Conservation (phyloP, 1,140 invertebrate genomes). For the Heliconius hermathena region DNA sequence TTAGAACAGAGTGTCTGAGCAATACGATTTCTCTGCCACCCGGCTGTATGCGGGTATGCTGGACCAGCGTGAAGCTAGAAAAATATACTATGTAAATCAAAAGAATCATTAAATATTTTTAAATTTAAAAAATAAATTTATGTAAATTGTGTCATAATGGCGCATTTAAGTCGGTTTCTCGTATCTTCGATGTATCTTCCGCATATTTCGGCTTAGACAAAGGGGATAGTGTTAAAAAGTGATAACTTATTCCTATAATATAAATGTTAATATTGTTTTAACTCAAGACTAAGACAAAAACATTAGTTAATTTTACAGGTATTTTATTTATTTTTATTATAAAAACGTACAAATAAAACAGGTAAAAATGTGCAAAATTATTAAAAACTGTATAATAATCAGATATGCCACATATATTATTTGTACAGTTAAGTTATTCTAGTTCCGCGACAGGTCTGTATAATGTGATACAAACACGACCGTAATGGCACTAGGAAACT, state of each 20-base stretch:
- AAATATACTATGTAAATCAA: too few relatives aligned
- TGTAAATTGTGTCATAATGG: conserved; percentile 2
- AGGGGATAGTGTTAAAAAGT: neutral
- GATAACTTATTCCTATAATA: neutral
- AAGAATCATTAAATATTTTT: neutral
- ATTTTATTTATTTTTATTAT: too few relatives aligned
- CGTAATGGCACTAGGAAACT: neutral
- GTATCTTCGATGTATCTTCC: neutral
- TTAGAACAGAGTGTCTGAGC: too few relatives aligned
- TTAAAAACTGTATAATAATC: neutral
- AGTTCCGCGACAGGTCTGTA: conserved; percentile 9
- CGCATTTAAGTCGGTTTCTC: neutral
- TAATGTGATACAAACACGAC: neutral
- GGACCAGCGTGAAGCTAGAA: too few relatives aligned
- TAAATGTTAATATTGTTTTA: neutral
- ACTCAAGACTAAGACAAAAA: neutral
- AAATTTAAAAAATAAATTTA: neutral
- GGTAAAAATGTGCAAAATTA: too few relatives aligned
- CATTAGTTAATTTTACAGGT: too few relatives aligned
- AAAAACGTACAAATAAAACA: too few relatives aligned
- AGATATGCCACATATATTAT: neutral
- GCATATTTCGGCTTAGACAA: neutral
- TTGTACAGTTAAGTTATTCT: neutral
- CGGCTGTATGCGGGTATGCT: too few relatives aligned
- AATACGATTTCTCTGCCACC: too few relatives aligned